Percentiles rank a stretch among this genome's conserved stretches.
Conservation (phyloP, 2,113 vertebrate species). For the Anolis carolinensis region DNA sequence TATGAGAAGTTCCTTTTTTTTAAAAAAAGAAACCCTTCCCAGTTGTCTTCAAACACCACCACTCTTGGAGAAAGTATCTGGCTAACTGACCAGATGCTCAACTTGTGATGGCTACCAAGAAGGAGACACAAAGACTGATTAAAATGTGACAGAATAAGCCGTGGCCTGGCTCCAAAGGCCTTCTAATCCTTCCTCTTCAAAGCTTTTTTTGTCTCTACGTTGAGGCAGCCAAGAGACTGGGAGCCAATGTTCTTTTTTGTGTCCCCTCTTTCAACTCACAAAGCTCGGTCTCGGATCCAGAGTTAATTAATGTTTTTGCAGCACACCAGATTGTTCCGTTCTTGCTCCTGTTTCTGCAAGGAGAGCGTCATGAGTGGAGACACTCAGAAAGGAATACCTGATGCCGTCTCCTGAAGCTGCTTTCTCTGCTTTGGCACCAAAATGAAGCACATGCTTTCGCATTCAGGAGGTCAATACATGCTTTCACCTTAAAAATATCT, state of each 20-base stretch:
- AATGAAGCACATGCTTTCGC: neutral
- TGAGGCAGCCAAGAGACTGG: neutral
- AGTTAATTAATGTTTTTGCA: fast-evolving
- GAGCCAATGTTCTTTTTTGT: neutral
- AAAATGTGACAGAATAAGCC: slow-evolving; percentile 6
- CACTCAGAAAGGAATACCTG: neutral
- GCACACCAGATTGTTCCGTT: no score
- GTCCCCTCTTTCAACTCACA: neutral
- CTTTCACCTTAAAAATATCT: neutral
- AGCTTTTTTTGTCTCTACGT: neutral
- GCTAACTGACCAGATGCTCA: neutral
- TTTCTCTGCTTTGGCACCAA: neutral
- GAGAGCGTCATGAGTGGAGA: neutral
- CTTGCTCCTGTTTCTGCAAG: neutral
- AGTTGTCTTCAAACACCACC: neutral
- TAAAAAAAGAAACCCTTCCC: no score
- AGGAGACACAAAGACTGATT: neutral
- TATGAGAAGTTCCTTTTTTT: no score
- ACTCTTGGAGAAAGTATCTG: slow-evolving; percentile 21
- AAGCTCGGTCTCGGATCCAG: neutral
- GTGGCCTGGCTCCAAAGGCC: neutral
- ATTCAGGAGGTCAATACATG: neutral
- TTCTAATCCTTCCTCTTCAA: neutral
- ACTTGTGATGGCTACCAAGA: slow-evolving; percentile 24
- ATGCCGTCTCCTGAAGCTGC: neutral